These are phyloP conservation scores for Okapia johnstoni DNA, from an alignment of 2,113 vertebrate species.

Conservation along the genomic window DNA sequence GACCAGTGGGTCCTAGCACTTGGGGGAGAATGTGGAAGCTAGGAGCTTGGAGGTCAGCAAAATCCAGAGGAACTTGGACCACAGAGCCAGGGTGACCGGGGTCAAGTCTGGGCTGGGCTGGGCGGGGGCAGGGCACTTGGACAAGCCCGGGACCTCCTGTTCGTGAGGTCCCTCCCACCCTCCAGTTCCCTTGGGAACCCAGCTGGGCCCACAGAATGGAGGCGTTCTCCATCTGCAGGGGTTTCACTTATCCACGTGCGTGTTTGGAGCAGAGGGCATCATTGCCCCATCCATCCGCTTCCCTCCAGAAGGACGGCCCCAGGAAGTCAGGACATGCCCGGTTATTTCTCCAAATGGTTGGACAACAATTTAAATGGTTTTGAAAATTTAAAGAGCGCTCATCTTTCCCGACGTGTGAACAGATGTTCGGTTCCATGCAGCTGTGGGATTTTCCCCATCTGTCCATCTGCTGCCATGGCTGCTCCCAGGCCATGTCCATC, in stretches of 20 bases:
- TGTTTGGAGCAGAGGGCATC: not conserved
- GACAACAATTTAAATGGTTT: not conserved
- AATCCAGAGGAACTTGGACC: too few species aligned
- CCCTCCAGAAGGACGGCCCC: not conserved
- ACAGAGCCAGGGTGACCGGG: rapidly evolving
- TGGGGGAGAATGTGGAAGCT: rapidly evolving
- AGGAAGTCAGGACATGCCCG: rapidly evolving
- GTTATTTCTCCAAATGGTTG: not conserved
- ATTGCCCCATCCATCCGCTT: rapidly evolving
- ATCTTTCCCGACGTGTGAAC: not conserved
- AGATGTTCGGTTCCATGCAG: rapidly evolving
- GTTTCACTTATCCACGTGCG: rapidly evolving
- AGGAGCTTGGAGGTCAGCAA: not conserved
- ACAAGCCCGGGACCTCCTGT: not conserved
- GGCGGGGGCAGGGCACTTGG: rapidly evolving
- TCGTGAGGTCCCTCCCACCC: rapidly evolving
- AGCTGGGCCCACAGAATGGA: not conserved
- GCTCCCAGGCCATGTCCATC: not conserved
- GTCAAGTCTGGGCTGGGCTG: not conserved
- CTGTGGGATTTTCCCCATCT: rapidly evolving
- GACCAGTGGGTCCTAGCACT: not conserved
- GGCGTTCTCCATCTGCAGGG: rapidly evolving
- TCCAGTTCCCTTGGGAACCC: not conserved
- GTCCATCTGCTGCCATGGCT: too few species aligned
- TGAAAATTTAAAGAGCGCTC: not conserved